Evolutionary conservation across 2,888 invertebrate genomes (phyloP), one percentile per base, ranked within the genome.

Genomic region (Acanthoscelides obtectus): DNA sequence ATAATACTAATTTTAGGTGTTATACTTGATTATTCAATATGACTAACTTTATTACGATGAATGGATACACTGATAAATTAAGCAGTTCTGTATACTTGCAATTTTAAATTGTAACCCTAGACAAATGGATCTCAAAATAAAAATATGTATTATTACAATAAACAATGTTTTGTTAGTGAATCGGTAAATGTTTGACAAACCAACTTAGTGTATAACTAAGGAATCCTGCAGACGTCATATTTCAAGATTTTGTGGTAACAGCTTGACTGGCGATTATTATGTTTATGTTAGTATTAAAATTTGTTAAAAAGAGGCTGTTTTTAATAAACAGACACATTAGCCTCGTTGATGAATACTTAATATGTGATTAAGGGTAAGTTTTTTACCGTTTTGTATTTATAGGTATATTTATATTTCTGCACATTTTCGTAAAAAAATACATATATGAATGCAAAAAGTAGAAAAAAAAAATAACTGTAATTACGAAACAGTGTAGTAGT

Each of bases 331-430:
- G 75, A 73, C 74, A 66, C 72, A 73, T 73, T 72, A 71, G 69
- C 69, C 71, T 72, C 71, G 72, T 73, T 74, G 74, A 73, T 76
- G 74, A 76, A 76, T 74, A 66, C 74, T 73, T 72, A 72, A 73
- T 75, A 75, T 80, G 80, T 80, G 80, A 80, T 80, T 80, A 78
- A 80, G 78, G 79, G 79, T 77, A 77, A 74, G 76, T 79, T 79
- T 78, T 80, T 80, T 80, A 80, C 80, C 80, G 75, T 45, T 75
- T 21, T 78, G 75, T 80, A 80, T 79, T 79, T 79, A 78, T 79
- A 79, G 78, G 78, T 73, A 77, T 78, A 79, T 77, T 78, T 79
- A 79, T 78, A 77, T 72, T 22, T 68, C n/a, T 68, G 45, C 45
- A 45, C 45, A 45, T 45, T 45, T 45, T 45, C 45, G 17, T 45